Conservation (phyloP, 2,113 vertebrate genomes). For the Alligator mississippiensis region DNA sequence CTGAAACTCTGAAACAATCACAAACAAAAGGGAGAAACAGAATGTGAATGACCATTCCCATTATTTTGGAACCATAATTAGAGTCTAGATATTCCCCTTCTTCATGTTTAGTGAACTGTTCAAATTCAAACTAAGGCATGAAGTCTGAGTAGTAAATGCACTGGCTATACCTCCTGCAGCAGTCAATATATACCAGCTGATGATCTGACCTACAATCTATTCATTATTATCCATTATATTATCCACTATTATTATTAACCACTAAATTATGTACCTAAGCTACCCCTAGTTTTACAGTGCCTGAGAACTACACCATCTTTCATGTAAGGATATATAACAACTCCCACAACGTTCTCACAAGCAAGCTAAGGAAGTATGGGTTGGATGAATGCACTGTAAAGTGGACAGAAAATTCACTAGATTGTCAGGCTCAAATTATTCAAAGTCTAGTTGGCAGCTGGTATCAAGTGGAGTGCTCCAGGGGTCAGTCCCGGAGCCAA, state of each 20-base stretch:
- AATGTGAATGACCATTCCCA: background rate
- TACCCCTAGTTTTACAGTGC: background rate
- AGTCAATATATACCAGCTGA: background rate
- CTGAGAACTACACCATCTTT: background rate
- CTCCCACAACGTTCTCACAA: too few species aligned
- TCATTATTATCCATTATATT: too few species aligned
- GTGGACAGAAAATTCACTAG: too few species aligned
- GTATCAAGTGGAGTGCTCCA: too few species aligned
- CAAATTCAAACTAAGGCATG: background rate
- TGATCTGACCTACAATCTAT: background rate
- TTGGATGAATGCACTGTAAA: too few species aligned
- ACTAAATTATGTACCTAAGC: background rate
- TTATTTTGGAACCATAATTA: background rate
- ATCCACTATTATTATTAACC: background rate
- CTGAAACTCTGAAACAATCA: background rate
- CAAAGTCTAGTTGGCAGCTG: too few species aligned
- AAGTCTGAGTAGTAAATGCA: background rate
- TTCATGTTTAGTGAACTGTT: background rate
- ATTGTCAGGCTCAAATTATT: too few species aligned
- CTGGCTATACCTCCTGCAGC: background rate
- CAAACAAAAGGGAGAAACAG: background rate
- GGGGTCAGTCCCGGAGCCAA: too few species aligned
- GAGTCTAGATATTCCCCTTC: background rate
- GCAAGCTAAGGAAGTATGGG: too few species aligned
- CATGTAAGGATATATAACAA: background rate